These are phyloP conservation scores for Ciconia stormi DNA, from an alignment of 2,113 vertebrate species.

Conservation along the genomic window DNA sequence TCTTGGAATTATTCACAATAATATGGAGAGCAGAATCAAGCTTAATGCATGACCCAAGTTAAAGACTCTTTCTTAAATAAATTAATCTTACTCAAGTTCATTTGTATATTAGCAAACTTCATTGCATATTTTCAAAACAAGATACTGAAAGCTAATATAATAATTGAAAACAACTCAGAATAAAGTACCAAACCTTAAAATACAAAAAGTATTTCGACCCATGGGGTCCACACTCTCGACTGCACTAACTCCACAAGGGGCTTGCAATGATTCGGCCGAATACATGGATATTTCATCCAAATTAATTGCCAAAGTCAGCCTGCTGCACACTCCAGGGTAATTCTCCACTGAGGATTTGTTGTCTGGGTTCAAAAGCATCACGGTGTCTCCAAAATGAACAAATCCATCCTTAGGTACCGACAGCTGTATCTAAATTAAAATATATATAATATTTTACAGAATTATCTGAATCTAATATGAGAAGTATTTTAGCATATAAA, in stretches of 20 bases:
- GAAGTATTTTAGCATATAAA: neutral
- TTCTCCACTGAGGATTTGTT: neutral
- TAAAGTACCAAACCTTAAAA: slow-evolving; percentile 77
- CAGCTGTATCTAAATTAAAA: slow-evolving; percentile 75
- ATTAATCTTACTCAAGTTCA: neutral
- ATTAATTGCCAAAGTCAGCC: slow-evolving; percentile 74
- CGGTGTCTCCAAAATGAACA: slow-evolving; percentile 84
- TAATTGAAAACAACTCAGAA: neutral
- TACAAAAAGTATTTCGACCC: slow-evolving; percentile 78
- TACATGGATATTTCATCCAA: slow-evolving; percentile 66
- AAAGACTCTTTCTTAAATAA: neutral
- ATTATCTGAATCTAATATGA: neutral
- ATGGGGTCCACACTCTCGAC: slow-evolving; percentile 35
- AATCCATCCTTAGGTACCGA: slow-evolving; percentile 77
- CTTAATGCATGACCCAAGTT: neutral
- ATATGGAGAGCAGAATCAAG: neutral
- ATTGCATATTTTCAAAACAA: neutral
- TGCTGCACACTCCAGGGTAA: neutral
- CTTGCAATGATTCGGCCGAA: neutral
- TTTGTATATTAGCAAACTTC: neutral
- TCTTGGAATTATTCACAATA: neutral
- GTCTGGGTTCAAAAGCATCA: slow-evolving; percentile 82
- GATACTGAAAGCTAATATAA: neutral
- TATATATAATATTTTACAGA: accelerated
- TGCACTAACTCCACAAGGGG: slow-evolving; percentile 76